Percentiles rank a stretch among this genome's conserved stretches.
phyloP scores from a whole-genome alignment of 2,113 vertebrate species.

The Eclectus roratus region DNA sequence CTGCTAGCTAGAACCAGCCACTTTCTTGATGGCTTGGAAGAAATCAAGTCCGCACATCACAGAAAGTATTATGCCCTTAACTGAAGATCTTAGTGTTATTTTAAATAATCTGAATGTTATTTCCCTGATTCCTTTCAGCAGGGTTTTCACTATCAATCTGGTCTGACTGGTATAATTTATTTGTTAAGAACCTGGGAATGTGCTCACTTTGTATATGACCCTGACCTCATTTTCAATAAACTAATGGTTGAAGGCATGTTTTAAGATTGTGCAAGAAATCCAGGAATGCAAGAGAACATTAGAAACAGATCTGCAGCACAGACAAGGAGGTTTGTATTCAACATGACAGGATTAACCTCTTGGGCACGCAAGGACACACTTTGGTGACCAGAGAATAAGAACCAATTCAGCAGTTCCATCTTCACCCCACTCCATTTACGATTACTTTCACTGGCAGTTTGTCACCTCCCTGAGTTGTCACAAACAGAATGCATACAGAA shows the following conservation, averaged over 20 bases:
- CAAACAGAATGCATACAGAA: not conserved
- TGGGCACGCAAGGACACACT: not conserved
- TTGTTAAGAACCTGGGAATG: not conserved
- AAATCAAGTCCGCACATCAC: not conserved
- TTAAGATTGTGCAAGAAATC: not conserved
- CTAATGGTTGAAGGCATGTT: not conserved
- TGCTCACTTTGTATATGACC: fast-evolving
- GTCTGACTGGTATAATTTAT: not conserved
- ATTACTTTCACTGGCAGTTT: not conserved
- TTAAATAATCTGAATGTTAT: not conserved
- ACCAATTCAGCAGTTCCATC: slow-evolving; percentile 5
- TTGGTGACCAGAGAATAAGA: not conserved
- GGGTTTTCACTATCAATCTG: not conserved
- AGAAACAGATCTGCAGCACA: not conserved
- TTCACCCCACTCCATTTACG: not conserved
- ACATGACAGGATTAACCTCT: not conserved
- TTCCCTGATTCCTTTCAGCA: not conserved
- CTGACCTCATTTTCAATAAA: not conserved
- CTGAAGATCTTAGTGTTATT: not conserved
- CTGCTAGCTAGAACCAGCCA: not conserved
- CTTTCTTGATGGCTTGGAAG: not conserved
- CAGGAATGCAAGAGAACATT: not conserved
- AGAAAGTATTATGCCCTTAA: not conserved
- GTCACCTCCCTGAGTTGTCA: not conserved
- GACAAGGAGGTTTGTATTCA: not conserved